A percentile compares a stretch with the other conserved stretches of the same genome.
Conservation (phyloP, 2,113 vertebrate genomes). For the Bungarus multicinctus region DNA sequence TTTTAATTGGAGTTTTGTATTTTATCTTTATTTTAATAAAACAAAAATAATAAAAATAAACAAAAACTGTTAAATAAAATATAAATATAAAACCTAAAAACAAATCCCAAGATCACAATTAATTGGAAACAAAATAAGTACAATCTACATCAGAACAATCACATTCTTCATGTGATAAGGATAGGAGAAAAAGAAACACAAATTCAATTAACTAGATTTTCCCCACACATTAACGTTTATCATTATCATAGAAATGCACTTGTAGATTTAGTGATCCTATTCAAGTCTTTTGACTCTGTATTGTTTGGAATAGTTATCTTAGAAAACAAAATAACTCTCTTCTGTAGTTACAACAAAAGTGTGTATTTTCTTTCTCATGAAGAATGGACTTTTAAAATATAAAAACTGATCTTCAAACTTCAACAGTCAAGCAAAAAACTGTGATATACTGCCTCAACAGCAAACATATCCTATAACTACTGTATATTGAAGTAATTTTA, state of each 20-base stretch:
- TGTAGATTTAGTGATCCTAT: neutral
- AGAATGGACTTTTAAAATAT: conserved; percentile 12
- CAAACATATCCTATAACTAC: neutral
- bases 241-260: neutral
- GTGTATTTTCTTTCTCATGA: conserved; percentile 18
- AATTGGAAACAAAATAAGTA: neutral
- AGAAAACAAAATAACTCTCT: neutral
- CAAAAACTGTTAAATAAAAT: neutral
- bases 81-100: neutral
- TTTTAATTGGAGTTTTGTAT: no score
- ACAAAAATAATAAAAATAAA: neutral
- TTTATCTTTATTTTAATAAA: neutral
- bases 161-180: neutral
- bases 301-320: neutral
- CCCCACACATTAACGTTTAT: neutral
- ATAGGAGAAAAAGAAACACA: neutral
- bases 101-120: neutral
- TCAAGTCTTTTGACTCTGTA: neutral
- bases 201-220: neutral
- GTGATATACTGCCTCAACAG: conserved; percentile 17
- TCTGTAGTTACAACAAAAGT: neutral
- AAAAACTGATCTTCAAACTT: neutral
- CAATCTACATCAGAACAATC: neutral
- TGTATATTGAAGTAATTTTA: neutral
- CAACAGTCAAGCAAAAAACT: neutral